Conservation (phyloP, 2,888 invertebrate species). For the Calliopum simillimum region DNA sequence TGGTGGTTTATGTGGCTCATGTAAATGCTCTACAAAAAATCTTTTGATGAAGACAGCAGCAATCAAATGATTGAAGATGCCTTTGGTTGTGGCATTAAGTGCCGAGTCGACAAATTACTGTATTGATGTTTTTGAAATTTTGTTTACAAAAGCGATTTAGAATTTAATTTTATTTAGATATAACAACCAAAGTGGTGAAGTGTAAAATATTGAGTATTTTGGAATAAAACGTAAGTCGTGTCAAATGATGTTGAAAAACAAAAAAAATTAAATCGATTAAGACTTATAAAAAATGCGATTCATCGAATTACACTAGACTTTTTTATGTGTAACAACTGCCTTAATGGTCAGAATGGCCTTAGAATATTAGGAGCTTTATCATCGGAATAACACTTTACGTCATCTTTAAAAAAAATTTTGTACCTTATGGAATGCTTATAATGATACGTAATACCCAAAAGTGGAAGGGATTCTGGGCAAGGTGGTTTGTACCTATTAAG, state of each 20-base stretch:
- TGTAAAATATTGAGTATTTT: background rate
- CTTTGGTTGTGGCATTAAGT: background rate
- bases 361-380: too few relatives aligned
- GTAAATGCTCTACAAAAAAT: conserved; percentile 17
- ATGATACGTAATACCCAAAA: too few relatives aligned
- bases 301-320: too few relatives aligned
- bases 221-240: conserved; percentile 16
- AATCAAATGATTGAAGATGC: conserved; percentile 10
- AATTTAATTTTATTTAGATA: background rate
- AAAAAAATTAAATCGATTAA: conserved; percentile 25
- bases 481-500: too few relatives aligned
- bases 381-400: too few relatives aligned
- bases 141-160: conserved; percentile 57
- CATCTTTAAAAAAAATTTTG: too few relatives aligned
- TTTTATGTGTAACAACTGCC: too few relatives aligned
- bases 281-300: too few relatives aligned
- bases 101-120: conserved; percentile 55
- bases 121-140: conserved; percentile 62
- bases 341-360: too few relatives aligned
- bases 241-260: conserved; percentile 57
- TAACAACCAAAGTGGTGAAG: background rate
- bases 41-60: conserved; percentile 14
- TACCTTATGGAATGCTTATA: too few relatives aligned
- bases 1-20: conserved; percentile 31
- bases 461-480: too few relatives aligned